Evolutionary conservation across 2,113 vertebrate species (phyloP).

Genomic region (Procavia capensis): DNA sequence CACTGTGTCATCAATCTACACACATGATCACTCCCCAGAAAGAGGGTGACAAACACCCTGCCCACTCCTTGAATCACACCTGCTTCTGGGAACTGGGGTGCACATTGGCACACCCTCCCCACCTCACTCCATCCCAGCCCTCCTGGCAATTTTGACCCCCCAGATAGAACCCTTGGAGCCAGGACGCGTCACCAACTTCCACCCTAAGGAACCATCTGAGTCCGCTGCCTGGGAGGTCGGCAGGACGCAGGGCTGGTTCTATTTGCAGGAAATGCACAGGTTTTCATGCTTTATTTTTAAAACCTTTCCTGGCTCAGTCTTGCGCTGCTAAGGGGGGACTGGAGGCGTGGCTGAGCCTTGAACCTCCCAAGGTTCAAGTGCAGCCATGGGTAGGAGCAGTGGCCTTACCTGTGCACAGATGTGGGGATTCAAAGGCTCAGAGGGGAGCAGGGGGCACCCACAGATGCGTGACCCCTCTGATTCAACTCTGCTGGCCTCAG

Average conservation of each 20-base stretch:
- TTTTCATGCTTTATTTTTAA: constrained; percentile 72
- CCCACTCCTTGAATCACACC: constrained; percentile 44
- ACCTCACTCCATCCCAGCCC: neutral
- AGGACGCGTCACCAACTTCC: neutral
- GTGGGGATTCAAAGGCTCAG: neutral
- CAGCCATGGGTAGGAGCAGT: neutral
- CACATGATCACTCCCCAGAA: neutral
- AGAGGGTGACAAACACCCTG: neutral
- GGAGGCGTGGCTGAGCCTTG: neutral
- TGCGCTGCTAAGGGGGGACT: neutral
- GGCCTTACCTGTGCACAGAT: neutral
- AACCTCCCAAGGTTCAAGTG: neutral
- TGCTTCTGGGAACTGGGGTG: neutral
- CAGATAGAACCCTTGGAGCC: neutral
- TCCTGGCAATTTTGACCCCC: neutral
- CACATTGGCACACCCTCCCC: neutral
- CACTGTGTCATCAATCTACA: neutral
- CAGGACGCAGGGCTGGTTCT: neutral
- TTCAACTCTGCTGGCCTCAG: neutral
- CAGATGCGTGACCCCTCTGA: neutral
- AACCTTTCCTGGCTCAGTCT: constrained; percentile 2
- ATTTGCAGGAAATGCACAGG: constrained; percentile 25
- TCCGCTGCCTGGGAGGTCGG: neutral
- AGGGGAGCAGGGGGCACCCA: neutral
- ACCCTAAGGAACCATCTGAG: neutral